Evolutionary conservation across 2,113 vertebrate species (phyloP), one percentile per base, ranked within the genome.

Genomic region (Fregetta grallaria): DNA sequence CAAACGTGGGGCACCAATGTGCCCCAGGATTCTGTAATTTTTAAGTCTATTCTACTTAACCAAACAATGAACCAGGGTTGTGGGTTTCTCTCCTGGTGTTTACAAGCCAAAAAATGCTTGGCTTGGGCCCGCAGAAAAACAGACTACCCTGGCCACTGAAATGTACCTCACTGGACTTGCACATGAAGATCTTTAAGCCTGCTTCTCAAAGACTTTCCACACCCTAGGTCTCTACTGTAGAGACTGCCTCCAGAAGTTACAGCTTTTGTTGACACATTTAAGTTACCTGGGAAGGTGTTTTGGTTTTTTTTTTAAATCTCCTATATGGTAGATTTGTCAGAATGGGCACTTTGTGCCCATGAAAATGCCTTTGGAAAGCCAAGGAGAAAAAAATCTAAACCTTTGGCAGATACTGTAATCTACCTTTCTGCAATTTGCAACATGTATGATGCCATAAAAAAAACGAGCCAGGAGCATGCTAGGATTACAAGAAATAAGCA

Each of bases 221-320:
- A 53, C 0, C 1, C 16, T 40, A 11, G 3, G 10, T 73, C 16
- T 34, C 23, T 50, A 40, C 4, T 9, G 4, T 23, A 72, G 25
- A 85, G 23, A 50, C 17, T 25, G 38, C 3, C 3, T 84, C 32
- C 30, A 87, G 34, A 52, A 71, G 47, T 66, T 44, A 74, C 11
- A 68, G 44, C 11, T 86, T 91, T 66, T 82, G 10, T 40, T 76
- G 78, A 50, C 59, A 58, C 15, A 53, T 90, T 75, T 68, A 72
- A 62, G 25, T 68, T 38, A 84, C 19, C 30, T 38, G 36, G 26
- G 40, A 76, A 72, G 11, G 5, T 4, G 1, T 0, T 6, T 27
- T 38, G 38, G 38, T 38, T 68, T 66, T 65, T 67, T 75, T 71
- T 45, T 18, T 13, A 29, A 21, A 65, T 66, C 25, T 53, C 26